Evolutionary conservation across 2,888 invertebrate species (phyloP).

Genomic region (Prionchulus punctatus): DNA sequence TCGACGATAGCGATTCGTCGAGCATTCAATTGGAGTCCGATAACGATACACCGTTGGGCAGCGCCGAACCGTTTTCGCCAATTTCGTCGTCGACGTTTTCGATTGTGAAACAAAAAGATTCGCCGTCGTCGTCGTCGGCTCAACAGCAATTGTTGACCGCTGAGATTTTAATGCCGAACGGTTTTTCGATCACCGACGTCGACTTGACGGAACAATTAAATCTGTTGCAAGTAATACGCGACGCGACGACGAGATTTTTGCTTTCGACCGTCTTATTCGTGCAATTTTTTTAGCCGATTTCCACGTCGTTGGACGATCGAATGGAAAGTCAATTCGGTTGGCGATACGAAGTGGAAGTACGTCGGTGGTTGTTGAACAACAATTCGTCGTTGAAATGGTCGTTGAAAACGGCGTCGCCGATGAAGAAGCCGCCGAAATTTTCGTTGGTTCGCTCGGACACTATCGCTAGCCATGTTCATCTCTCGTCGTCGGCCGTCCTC

Average conservation of each 20-base stretch:
- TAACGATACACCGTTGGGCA: not conserved
- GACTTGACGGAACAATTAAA: no score
- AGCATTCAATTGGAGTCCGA: not conserved
- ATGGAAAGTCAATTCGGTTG: slow-evolving; percentile 9
- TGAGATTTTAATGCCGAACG: no score
- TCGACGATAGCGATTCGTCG: not conserved
- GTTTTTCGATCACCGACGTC: no score
- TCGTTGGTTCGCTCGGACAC: not conserved
- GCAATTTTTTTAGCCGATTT: not conserved
- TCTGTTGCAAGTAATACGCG: no score
- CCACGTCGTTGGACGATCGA: slow-evolving; percentile 7
- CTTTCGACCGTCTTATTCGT: not conserved
- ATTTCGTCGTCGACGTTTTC: not conserved
- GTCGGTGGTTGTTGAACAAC: not conserved
- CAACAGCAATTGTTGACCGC: no score
- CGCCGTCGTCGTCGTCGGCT: no score
- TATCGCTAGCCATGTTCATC: no score
- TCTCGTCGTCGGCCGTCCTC: not conserved
- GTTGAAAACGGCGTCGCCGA: not conserved
- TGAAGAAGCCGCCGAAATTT: not conserved
- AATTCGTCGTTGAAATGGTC: not conserved
- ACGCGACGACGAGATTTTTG: no score
- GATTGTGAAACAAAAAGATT: no score
- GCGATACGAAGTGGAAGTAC: not conserved
- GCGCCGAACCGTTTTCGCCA: not conserved